phyloP scores from a whole-genome alignment of 2,888 invertebrate genomes.

The Cremastinae sp. region DNA sequence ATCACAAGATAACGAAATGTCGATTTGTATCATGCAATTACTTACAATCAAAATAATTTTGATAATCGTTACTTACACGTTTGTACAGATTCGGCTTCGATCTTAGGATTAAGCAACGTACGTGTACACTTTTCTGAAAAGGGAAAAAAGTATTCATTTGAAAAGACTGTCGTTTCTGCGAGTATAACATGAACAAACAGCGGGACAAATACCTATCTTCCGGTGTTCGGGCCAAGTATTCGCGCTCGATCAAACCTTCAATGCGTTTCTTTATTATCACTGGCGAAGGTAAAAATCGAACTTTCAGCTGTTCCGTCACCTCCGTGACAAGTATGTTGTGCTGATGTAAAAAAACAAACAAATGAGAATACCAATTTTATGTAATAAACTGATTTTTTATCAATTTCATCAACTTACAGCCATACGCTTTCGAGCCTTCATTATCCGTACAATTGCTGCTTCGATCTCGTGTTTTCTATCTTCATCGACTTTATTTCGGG shows the following conservation, averaged over 20 bases:
- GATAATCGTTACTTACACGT: constrained; percentile 68
- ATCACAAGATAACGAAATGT: constrained; percentile 17
- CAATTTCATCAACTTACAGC: constrained; percentile 82
- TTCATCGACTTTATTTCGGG: constrained; percentile 98
- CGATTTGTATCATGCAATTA: constrained; percentile 4
- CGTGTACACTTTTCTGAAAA: constrained; percentile 92
- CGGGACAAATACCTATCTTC: constrained; percentile 89
- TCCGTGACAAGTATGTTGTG: constrained; percentile 97
- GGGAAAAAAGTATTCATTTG: constrained; percentile 44
- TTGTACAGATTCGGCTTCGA: constrained; percentile 77
- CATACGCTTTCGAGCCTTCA: constrained; percentile 98
- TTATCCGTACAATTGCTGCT: constrained; percentile 99
- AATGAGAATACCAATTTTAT: background rate
- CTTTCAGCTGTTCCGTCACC: constrained; percentile 98
- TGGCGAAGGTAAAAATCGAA: constrained; percentile 98
- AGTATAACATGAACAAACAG: background rate
- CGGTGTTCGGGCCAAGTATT: constrained; percentile 98
- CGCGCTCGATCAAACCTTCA: constrained; percentile 99
- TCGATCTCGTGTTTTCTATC: constrained; percentile 99
- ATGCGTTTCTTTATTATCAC: constrained; percentile 99
- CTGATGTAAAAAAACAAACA: no score
- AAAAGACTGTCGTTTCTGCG: constrained; percentile 1
- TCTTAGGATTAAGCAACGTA: constrained; percentile 90
- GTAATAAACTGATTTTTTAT: background rate
- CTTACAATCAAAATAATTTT: constrained; percentile 42